Conservation (phyloP, 2,888 invertebrate genomes). For the Agrilus mali region DNA sequence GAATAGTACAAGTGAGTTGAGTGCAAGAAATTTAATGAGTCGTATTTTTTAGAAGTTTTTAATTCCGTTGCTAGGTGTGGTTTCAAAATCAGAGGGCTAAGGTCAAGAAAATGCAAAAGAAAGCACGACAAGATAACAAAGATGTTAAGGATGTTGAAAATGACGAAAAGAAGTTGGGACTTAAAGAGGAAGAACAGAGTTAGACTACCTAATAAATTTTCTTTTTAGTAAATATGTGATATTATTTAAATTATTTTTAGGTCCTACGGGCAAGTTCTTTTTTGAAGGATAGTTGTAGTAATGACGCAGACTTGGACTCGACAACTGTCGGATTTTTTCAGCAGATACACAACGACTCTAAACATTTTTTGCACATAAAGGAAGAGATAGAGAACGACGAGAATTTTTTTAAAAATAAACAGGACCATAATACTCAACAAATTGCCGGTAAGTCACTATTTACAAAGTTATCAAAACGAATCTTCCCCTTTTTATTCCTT, state of each 20-base stretch:
- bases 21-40: background rate
- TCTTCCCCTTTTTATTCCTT: too few relatives aligned
- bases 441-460: constrained; percentile 19
- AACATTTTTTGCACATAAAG: constrained; percentile 32
- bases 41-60: background rate
- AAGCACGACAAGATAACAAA: constrained; percentile 44
- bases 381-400: constrained; percentile 33
- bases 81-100: constrained; percentile 54
- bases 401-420: constrained; percentile 20
- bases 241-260: constrained; percentile 18
- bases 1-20: constrained; percentile 63
- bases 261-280: constrained; percentile 35
- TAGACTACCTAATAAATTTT: constrained; percentile 24
- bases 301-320: constrained; percentile 30
- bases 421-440: constrained; percentile 19
- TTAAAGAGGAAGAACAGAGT: constrained; percentile 47
- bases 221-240: background rate
- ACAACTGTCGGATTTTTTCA: constrained; percentile 7
- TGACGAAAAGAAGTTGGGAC: constrained; percentile 40
- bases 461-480: too few relatives aligned
- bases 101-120: constrained; percentile 55
- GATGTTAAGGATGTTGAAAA: constrained; percentile 36
- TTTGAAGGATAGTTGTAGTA: constrained; percentile 39
- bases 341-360: constrained; percentile 17
- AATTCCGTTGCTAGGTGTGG: constrained; percentile 39